Evolutionary conservation across 2,797 vertebrate genomes (phyloP).

Genomic region (Podarcis lilfordi): DNA sequence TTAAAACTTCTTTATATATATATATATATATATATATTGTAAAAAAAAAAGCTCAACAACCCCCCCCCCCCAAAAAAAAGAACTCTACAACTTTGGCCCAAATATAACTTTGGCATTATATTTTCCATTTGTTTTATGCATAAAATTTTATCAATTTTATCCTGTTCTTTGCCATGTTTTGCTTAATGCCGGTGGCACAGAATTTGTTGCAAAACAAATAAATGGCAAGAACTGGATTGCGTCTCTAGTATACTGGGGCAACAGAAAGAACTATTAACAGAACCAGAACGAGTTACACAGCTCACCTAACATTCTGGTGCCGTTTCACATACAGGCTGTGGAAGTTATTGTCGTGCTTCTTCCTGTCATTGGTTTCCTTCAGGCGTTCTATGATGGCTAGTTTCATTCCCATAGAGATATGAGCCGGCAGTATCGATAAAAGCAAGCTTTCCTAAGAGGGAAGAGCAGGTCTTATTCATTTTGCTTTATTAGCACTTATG

Average conservation of each 20-base stretch:
- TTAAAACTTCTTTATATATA: no score
- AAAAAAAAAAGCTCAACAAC: no score
- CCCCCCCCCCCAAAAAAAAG: no score
- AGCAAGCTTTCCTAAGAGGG: constrained; percentile 90
- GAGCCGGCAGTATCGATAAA: constrained; percentile 94
- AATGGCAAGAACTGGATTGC: not conserved
- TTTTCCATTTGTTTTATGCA: no score
- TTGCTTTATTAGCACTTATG: no score
- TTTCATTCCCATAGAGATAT: constrained; percentile 99
- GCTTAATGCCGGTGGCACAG: no score
- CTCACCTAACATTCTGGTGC: constrained; percentile 97
- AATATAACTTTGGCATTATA: no score
- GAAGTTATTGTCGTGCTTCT: constrained; percentile 95
- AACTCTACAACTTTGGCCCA: no score
- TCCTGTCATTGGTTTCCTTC: constrained; percentile 91
- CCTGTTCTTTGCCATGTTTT: no score
- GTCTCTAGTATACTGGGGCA: not conserved
- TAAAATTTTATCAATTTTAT: no score
- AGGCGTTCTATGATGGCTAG: constrained; percentile 94
- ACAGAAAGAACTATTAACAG: not conserved
- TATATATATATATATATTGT: no score
- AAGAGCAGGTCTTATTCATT: not conserved
- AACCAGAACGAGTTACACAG: not conserved
- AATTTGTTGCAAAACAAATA: no score
- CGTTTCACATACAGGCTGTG: constrained; percentile 97